Evolutionary conservation across 1,140 invertebrate species (phyloP).

Genomic region (Phthorimaea operculella): DNA sequence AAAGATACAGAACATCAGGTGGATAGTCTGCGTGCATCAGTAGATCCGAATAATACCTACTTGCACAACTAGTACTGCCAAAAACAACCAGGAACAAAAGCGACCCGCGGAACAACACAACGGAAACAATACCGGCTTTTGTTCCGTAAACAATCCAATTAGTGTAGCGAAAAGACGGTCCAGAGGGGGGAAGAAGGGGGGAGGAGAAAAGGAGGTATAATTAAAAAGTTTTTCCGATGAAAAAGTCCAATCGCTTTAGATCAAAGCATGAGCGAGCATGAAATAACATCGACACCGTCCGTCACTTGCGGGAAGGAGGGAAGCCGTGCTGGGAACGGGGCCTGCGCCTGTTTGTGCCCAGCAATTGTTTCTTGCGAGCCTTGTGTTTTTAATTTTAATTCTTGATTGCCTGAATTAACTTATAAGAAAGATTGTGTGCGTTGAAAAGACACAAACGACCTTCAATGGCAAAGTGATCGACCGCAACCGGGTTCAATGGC

Average conservation of each 20-base stretch:
- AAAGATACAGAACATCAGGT: too few relatives aligned
- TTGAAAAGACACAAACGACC: too few relatives aligned
- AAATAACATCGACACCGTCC: not conserved
- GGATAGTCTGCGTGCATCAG: not conserved
- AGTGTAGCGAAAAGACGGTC: conserved; percentile 21
- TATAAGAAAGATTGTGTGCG: too few relatives aligned
- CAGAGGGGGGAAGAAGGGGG: not conserved
- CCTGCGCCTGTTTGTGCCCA: too few relatives aligned
- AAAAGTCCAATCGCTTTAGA: not conserved
- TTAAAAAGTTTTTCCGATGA: not conserved
- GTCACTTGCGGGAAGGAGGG: too few relatives aligned
- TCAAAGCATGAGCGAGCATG: not conserved
- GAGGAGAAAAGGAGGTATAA: not conserved
- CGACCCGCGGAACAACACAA: conserved; percentile 6
- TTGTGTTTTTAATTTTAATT: too few relatives aligned
- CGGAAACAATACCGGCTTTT: conserved; percentile 24
- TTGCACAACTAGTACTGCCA: not conserved
- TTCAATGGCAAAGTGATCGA: too few relatives aligned
- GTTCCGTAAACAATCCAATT: conserved; percentile 38
- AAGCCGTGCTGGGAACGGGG: too few relatives aligned
- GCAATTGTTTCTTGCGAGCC: too few relatives aligned
- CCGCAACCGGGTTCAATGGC: too few relatives aligned
- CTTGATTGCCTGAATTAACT: too few relatives aligned
- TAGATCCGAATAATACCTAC: not conserved
- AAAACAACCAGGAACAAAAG: not conserved